Base-by-base conservation (phyloP, 2,888 invertebrate species). In the Drosophila subsilvestris region DNA sequence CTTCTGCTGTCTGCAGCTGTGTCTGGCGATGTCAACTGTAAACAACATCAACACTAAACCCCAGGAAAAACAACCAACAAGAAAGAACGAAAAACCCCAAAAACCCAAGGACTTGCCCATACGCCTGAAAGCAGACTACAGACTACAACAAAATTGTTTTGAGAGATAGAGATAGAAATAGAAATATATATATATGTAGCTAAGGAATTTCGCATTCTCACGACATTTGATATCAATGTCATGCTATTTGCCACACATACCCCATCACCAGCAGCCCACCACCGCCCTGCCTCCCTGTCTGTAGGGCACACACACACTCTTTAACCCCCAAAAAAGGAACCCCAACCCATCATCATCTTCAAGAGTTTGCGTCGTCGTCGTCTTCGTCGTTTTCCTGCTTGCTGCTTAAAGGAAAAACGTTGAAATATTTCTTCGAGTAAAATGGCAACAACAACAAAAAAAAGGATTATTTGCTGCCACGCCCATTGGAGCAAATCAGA, bases 181-280 rank as follows among this genome's bases (percentile, higher is more conserved):
- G 25, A 45, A 43, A 25, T 25, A 25, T 6, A 22, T 22, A 5
- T 22, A 22, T 25, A 25, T 48, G 49, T 49, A 44, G 66, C 66
- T 65, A 56, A 66, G 66, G 66, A 66, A 66, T 66, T 72, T 58
- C 65, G 65, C 72, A 59, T 65, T 72, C 72, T 65, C 61, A 63
- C 77, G 78, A 83, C 87, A 87, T 80, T 83, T 78, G 85, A 83
- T 86, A 87, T 88, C 86, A 87, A 86, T 87, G 88, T 85, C 86
- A 86, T 75, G 84, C 63, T 77, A 81, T 87, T 86, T 83, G 68
- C 71, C 48, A 59, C 49, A 50, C 56, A 29, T 50, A n/a, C 61
- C 17, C 25, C 6, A 25, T 0, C 25, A 6, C 6, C 25, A 5
- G 3, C 20, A 20, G n/a, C n/a, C 22, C 22, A 22, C 22, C 22